Evolutionary conservation across 23 tunicate genomes (phyloP).

Genomic region (Pegea sp.): DNA sequence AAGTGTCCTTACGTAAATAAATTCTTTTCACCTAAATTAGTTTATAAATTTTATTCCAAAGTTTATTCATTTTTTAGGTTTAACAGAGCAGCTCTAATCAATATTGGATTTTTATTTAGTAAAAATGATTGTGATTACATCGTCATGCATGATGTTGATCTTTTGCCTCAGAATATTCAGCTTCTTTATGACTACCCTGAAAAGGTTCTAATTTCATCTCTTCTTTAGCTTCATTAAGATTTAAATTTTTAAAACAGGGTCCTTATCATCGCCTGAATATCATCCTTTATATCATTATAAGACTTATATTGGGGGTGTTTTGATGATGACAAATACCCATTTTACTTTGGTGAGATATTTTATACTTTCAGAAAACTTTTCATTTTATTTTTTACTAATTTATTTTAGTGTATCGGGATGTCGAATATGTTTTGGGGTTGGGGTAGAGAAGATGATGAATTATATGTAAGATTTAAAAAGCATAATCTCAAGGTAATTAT

Average conservation of each 20-base stretch:
- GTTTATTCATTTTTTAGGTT: constrained; percentile 53
- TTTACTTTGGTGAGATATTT: background rate
- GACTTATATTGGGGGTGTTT: constrained; percentile 84
- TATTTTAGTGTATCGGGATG: constrained; percentile 63
- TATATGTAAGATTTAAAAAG: constrained; percentile 62
- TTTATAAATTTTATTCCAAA: too few species aligned
- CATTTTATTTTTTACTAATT: background rate
- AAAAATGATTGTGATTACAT: constrained; percentile 68
- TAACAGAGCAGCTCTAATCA: constrained; percentile 82
- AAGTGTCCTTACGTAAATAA: too few species aligned
- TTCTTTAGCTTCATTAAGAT: background rate
- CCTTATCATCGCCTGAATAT: constrained; percentile 84
- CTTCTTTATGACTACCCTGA: constrained; percentile 48
- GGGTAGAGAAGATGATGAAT: constrained; percentile 97
- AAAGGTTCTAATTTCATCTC: constrained; percentile 6
- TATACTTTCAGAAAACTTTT: background rate
- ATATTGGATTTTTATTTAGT: constrained; percentile 65
- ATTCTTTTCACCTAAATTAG: too few species aligned
- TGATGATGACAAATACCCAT: constrained; percentile 38
- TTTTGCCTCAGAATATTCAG: constrained; percentile 66
- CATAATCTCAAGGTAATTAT: constrained; percentile 37
- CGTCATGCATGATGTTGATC: constrained; percentile 99
- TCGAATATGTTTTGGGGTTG: constrained; percentile 98
- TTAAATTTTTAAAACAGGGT: constrained; percentile 21
- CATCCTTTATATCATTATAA: constrained; percentile 92